A percentile compares a stretch with the other conserved stretches of the same genome.
These are phyloP conservation scores for Elegia similella DNA, from an alignment of 2,888 invertebrate genomes.

Conservation along the genomic window DNA sequence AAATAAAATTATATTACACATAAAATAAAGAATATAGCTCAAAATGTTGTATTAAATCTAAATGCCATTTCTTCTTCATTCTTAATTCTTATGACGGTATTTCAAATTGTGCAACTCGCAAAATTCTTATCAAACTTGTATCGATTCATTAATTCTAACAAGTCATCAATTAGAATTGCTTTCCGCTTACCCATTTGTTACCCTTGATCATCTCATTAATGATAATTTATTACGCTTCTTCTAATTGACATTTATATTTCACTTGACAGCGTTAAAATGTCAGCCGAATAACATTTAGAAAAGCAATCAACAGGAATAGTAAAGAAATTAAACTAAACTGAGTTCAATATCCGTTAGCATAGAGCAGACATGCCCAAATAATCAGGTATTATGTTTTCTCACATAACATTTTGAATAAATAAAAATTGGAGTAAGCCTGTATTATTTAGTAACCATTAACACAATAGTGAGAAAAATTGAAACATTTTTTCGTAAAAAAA, in stretches of 20 bases:
- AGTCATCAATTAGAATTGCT: constrained; percentile 1
- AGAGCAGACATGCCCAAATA: not conserved
- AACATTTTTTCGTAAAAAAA: too few species aligned
- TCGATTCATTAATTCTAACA: not conserved
- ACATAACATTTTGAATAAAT: not conserved
- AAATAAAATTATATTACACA: too few species aligned
- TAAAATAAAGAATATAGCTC: not conserved
- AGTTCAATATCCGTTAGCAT: not conserved
- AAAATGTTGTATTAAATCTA: not conserved
- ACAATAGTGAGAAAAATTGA: too few species aligned
- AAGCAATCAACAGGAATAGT: constrained; percentile 4
- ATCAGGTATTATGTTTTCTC: too few species aligned
- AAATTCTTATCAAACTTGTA: not conserved
- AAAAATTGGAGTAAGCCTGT: not conserved
- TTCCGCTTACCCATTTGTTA: not conserved
- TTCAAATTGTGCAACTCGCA: not conserved
- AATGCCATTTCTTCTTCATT: too few species aligned
- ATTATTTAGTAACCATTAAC: too few species aligned
- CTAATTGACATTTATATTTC: constrained; percentile 8
- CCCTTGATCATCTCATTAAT: constrained; percentile 1
- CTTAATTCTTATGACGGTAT: not conserved
- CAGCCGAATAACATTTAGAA: not conserved
- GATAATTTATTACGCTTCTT: not conserved
- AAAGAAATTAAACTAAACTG: not conserved
- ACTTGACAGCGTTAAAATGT: constrained; percentile 1